Conservation (phyloP, 2,113 vertebrate genomes). For the Phyllostomus hastatus region DNA sequence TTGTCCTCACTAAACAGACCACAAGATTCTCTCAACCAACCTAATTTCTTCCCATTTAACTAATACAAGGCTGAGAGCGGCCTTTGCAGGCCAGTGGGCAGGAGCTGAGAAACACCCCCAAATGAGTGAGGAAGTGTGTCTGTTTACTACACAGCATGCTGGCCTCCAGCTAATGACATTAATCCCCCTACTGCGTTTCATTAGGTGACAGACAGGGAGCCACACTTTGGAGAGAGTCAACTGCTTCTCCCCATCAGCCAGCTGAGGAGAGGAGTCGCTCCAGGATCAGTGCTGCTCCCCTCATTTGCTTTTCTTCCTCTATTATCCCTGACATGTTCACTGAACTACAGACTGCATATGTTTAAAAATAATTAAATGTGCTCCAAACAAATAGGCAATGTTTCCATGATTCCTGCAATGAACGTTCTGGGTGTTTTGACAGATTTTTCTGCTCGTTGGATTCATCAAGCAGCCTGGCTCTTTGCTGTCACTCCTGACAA, state of each 20-base stretch:
- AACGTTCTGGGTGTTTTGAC: conserved; percentile 61
- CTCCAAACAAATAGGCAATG: conserved; percentile 60
- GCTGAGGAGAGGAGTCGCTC: conserved; percentile 42
- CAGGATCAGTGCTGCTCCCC: neutral
- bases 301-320: conserved; percentile 57
- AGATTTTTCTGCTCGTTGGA: conserved; percentile 66
- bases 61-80: conserved; percentile 45
- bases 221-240: conserved; percentile 44
- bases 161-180: conserved; percentile 71
- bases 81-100: conserved; percentile 61
- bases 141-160: conserved; percentile 64
- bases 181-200: conserved; percentile 69
- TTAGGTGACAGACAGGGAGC: conserved; percentile 75
- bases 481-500: conserved; percentile 68
- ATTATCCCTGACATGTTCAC: conserved; percentile 66
- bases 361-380: conserved; percentile 66
- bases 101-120: conserved; percentile 30
- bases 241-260: conserved; percentile 32
- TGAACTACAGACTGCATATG: conserved; percentile 77
- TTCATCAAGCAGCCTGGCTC: conserved; percentile 52
- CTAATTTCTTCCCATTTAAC: conserved; percentile 55
- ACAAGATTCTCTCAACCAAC: conserved; percentile 25
- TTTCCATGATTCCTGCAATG: neutral
- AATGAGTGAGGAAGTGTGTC: conserved; percentile 47
- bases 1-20: conserved; percentile 13